Evolutionary conservation across 2,888 invertebrate species (phyloP).

Genomic region (Papilio gigon): DNA sequence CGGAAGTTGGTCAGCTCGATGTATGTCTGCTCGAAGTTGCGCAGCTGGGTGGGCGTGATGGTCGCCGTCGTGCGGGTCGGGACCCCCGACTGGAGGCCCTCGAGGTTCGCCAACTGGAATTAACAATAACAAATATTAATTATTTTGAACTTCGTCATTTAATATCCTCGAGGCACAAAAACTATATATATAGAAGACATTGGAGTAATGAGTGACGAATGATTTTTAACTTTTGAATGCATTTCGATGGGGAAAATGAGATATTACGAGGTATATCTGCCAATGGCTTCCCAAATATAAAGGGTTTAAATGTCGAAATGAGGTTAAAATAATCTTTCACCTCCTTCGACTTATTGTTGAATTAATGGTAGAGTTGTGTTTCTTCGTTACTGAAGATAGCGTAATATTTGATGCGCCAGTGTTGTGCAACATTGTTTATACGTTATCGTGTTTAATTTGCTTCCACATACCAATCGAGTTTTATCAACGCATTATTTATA

Average conservation of each 20-base stretch:
- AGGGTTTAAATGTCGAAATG: no score
- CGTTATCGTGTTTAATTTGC: slow-evolving; percentile 58
- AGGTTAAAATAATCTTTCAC: no score
- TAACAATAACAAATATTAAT: slow-evolving; percentile 48
- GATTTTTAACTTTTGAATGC: no score
- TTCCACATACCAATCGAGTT: slow-evolving; percentile 74
- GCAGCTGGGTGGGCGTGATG: slow-evolving; percentile 95
- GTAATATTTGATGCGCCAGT: neutral
- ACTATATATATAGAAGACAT: no score
- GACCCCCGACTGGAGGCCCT: slow-evolving; percentile 93
- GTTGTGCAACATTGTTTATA: slow-evolving; percentile 57
- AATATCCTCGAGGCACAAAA: no score
- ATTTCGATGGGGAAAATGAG: no score
- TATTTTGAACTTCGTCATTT: neutral
- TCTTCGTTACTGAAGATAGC: neutral
- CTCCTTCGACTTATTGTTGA: neutral
- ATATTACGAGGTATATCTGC: no score
- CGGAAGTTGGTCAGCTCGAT: slow-evolving; percentile 92
- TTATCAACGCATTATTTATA: slow-evolving; percentile 71
- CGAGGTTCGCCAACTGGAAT: slow-evolving; percentile 91
- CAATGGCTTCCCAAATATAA: no score
- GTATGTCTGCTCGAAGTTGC: slow-evolving; percentile 95
- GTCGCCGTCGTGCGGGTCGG: slow-evolving; percentile 96
- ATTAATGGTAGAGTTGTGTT: neutral
- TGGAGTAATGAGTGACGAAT: no score